Percentiles rank a stretch among this genome's conserved stretches.
phyloP scores from a whole-genome alignment of 2,888 invertebrate species.

The Ormyrus nitidulus region DNA sequence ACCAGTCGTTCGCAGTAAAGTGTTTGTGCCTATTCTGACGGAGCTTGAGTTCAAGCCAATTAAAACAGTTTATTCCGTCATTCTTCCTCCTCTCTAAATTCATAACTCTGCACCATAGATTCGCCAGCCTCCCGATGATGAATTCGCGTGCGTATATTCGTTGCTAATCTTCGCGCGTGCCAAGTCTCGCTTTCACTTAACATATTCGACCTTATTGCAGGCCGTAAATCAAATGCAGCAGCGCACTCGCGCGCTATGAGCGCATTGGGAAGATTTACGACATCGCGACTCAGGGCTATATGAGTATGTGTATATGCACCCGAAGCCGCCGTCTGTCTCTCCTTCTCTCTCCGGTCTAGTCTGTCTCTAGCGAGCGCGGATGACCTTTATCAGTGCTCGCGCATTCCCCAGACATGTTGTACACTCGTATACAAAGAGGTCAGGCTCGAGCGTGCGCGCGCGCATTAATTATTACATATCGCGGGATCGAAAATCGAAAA shows the following conservation, averaged over 20 bases:
- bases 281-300: conserved; percentile 21
- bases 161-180: too few relatives aligned
- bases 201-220: conserved; percentile 63
- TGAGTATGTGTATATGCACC: not conserved
- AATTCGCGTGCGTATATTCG: too few relatives aligned
- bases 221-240: conserved; percentile 61
- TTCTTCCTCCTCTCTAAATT: too few relatives aligned
- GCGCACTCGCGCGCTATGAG: conserved; percentile 51
- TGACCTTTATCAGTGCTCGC: conserved; percentile 23
- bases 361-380: conserved; percentile 14
- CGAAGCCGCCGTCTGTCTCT: not conserved
- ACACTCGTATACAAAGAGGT: not conserved
- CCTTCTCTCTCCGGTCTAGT: not conserved
- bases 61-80: too few relatives aligned
- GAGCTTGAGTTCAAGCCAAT: too few relatives aligned
- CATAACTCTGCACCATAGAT: too few relatives aligned
- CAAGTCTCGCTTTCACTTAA: conserved; percentile 59
- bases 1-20: too few relatives aligned
- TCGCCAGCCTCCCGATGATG: too few relatives aligned
- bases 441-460: not conserved
- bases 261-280: conserved; percentile 62
- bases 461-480: not conserved
- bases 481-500: too few relatives aligned
- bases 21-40: too few relatives aligned
- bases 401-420: conserved; percentile 17